Evolutionary conservation across 2,888 invertebrate species (phyloP).

Genomic region (Metopia argyrocephala): DNA sequence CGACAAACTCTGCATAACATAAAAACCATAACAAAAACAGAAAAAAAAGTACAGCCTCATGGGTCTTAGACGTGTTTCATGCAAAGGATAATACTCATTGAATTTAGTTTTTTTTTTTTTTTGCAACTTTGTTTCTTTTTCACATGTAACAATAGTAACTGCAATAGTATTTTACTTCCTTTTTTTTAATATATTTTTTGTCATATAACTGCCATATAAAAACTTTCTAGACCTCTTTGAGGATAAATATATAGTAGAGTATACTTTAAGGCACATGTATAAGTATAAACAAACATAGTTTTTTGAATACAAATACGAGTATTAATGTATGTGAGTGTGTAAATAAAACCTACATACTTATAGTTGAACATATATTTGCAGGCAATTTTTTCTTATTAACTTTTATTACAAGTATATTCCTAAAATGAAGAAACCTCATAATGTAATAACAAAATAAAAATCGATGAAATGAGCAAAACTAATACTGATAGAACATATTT

Average conservation of each 20-base stretch:
- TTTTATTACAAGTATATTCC: no score
- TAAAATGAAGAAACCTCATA: no score
- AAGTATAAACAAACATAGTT: background rate
- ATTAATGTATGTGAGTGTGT: background rate
- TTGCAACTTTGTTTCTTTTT: background rate
- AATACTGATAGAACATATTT: no score
- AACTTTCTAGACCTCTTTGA: constrained; percentile 43
- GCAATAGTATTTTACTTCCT: constrained; percentile 41
- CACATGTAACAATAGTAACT: background rate
- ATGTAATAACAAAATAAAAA: no score
- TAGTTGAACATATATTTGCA: no score
- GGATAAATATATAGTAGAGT: background rate
- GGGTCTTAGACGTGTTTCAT: no score
- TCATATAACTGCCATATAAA: constrained; percentile 55
- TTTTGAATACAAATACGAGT: background rate
- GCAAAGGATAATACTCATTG: background rate
- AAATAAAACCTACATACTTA: no score
- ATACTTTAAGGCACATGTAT: background rate
- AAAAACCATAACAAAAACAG: constrained; percentile 23
- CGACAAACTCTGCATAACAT: constrained; percentile 55
- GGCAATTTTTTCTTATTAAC: no score
- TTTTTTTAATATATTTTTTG: no score
- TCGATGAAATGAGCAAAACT: constrained; percentile 41
- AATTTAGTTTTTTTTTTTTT: background rate
- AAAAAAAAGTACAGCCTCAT: no score